Conservation (phyloP, 2,888 invertebrate species). For the Melanophora roralis region DNA sequence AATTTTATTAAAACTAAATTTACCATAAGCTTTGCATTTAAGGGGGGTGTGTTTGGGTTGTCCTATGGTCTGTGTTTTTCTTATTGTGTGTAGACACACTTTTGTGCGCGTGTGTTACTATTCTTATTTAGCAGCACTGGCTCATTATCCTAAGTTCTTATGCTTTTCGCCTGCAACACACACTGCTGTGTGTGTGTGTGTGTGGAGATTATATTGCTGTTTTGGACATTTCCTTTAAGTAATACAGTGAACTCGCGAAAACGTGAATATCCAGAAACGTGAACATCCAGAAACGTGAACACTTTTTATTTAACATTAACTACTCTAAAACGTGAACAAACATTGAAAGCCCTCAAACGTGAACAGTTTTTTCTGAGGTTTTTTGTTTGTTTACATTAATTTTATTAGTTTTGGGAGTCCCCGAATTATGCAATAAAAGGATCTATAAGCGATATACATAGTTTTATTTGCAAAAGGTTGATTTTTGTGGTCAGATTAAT, state of each 20-base stretch:
- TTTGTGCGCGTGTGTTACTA: slow-evolving; percentile 44
- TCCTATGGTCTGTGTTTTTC: slow-evolving; percentile 21
- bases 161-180: slow-evolving; percentile 19
- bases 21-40: background rate
- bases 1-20: background rate
- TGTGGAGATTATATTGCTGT: slow-evolving; percentile 4
- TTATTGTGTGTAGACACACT: slow-evolving; percentile 39
- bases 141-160: slow-evolving; percentile 50
- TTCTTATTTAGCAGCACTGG: background rate
- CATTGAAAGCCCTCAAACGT: too few species aligned
- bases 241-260: background rate
- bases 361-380: too few species aligned
- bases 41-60: slow-evolving; percentile 29
- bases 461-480: too few species aligned
- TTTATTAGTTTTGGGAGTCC: too few species aligned
- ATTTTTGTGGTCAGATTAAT: too few species aligned
- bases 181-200: background rate
- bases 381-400: too few species aligned
- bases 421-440: too few species aligned
- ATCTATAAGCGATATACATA: too few species aligned
- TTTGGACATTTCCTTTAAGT: slow-evolving; percentile 50
- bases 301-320: too few species aligned
- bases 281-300: too few species aligned
- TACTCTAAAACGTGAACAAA: too few species aligned
- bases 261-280: too few species aligned